Percentiles rank a stretch among this genome's conserved stretches.
Conservation (phyloP, 2,888 invertebrate genomes). For the Polydrusus cervinus region DNA sequence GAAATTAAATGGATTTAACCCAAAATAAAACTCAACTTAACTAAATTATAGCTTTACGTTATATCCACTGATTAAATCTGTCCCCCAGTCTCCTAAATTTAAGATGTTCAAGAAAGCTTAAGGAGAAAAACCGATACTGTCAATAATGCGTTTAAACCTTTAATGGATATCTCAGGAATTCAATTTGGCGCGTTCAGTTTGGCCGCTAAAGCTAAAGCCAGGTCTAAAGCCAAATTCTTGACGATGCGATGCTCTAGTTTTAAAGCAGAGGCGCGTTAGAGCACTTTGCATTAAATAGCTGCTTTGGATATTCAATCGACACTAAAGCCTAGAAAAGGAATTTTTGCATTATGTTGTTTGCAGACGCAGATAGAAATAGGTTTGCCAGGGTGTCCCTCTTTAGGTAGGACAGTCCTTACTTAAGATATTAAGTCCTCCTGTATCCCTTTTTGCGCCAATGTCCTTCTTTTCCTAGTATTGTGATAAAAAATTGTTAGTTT, state of each 20-base stretch:
- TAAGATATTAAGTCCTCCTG: no score
- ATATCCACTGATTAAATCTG: conserved; percentile 23
- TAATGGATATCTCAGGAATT: conserved; percentile 41
- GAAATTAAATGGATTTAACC: neutral
- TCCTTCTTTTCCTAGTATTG: no score
- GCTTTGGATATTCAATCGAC: conserved; percentile 8
- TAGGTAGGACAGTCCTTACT: no score
- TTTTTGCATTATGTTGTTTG: neutral
- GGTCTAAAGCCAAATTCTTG: conserved; percentile 29
- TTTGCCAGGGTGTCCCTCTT: no score
- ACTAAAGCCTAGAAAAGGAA: conserved; percentile 2
- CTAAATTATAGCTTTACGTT: conserved; percentile 5
- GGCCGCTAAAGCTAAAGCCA: conserved; percentile 22
- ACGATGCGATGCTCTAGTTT: conserved; percentile 39
- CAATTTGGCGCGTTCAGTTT: conserved; percentile 36
- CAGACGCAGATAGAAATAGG: neutral
- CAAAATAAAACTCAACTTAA: conserved; percentile 6
- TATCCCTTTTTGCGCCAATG: no score
- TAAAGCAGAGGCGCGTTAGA: conserved; percentile 17
- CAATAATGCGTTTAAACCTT: conserved; percentile 44
- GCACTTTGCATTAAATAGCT: conserved; percentile 24
- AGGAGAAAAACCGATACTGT: conserved; percentile 43
- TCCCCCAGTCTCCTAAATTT: conserved; percentile 27
- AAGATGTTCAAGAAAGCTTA: conserved; percentile 34
- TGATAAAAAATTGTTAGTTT: no score